Percentiles rank a stretch among this genome's conserved stretches.
phyloP scores from a whole-genome alignment of 2,888 invertebrate genomes.

The Prenolepis imparis region DNA sequence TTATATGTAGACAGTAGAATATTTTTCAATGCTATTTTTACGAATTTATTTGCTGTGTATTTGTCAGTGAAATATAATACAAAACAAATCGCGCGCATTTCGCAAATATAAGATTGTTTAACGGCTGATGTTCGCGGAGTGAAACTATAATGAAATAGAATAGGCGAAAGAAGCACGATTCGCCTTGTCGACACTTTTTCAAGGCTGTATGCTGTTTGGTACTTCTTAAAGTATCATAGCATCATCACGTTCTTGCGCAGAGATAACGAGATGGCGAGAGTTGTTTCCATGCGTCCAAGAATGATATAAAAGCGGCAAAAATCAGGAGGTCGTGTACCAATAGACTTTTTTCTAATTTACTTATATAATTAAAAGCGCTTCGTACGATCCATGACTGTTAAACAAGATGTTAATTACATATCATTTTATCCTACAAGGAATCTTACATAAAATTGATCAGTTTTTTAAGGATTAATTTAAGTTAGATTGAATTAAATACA shows the following conservation, averaged over 20 bases:
- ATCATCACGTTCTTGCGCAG: slow-evolving; percentile 71
- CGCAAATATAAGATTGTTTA: not conserved
- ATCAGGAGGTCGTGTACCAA: slow-evolving; percentile 33
- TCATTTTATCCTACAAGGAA: not conserved
- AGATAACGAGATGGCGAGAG: slow-evolving; percentile 65
- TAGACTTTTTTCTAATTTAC: slow-evolving; percentile 12
- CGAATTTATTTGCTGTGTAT: not conserved
- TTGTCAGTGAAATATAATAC: not conserved
- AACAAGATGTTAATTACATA: not conserved
- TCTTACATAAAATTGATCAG: not conserved
- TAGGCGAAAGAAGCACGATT: slow-evolving; percentile 73
- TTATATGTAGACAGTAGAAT: not conserved
- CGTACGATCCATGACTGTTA: not conserved
- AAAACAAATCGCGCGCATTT: not conserved
- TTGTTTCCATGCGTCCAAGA: slow-evolving; percentile 56
- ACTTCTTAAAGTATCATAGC: slow-evolving; percentile 72
- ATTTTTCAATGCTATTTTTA: not conserved
- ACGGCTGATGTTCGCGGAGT: slow-evolving; percentile 1
- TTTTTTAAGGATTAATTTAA: not conserved
- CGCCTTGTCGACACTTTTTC: slow-evolving; percentile 73
- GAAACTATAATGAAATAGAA: slow-evolving; percentile 55
- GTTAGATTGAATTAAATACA: not conserved
- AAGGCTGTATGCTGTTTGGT: slow-evolving; percentile 67
- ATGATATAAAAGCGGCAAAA: slow-evolving; percentile 59
- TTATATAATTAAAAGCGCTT: slow-evolving; percentile 8